A percentile compares a stretch with the other conserved stretches of the same genome.
Evolutionary conservation across 1,140 invertebrate genomes (phyloP).

Genomic region (Branchinecta lynchi): DNA sequence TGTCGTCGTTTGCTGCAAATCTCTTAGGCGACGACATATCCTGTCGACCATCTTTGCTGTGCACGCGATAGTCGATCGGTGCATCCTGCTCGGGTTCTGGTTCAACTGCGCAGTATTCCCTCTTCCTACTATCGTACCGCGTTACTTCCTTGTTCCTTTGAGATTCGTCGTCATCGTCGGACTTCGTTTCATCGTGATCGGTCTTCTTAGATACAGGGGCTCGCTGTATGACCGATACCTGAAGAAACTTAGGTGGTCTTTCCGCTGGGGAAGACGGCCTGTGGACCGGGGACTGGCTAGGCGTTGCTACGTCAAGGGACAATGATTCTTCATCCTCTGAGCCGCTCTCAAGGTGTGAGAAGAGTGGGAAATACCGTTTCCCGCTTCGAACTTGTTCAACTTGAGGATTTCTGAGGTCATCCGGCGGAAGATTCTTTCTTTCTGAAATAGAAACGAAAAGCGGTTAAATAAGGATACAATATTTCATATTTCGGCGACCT

Average conservation of each 20-base stretch:
- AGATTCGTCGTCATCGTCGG: slow-evolving; percentile 34
- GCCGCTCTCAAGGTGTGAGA: slow-evolving; percentile 14
- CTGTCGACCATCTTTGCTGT: slow-evolving; percentile 42
- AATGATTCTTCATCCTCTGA: slow-evolving; percentile 36
- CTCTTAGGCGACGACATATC: slow-evolving; percentile 31
- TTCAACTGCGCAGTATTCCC: slow-evolving; percentile 28
- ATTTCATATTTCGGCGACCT: no score
- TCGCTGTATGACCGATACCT: slow-evolving; percentile 62
- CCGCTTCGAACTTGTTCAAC: slow-evolving; percentile 33
- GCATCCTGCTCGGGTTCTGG: slow-evolving; percentile 51
- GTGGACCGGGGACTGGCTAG: slow-evolving; percentile 28
- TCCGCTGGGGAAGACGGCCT: slow-evolving; percentile 18
- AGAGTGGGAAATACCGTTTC: slow-evolving; percentile 27
- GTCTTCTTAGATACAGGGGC: slow-evolving; percentile 40
- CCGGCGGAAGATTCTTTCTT: background rate
- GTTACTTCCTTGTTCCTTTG: background rate
- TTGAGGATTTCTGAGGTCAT: background rate
- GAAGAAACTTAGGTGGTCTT: slow-evolving; percentile 32
- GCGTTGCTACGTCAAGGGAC: slow-evolving; percentile 3
- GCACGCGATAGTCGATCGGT: slow-evolving; percentile 68
- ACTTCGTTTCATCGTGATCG: slow-evolving; percentile 34
- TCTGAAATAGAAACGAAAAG: background rate
- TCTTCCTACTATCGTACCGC: slow-evolving; percentile 2
- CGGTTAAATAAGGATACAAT: no score
- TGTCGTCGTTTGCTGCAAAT: slow-evolving; percentile 24